Conservation (phyloP, 2,888 invertebrate genomes). For the Metallyticus violacea region DNA sequence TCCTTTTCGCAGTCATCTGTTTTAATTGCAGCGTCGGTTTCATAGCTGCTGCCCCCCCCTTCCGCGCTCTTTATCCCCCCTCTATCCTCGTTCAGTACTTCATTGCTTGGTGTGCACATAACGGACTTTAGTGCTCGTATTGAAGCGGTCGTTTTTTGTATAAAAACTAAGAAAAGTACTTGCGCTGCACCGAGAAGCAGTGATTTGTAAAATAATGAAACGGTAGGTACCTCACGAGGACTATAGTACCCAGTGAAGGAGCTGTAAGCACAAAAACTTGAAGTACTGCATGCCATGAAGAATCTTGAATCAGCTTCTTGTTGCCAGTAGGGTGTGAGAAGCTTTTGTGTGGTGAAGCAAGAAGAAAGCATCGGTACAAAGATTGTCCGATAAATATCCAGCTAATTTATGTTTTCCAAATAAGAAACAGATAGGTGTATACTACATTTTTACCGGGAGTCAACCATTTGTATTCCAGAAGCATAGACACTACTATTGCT, state of each 20-base stretch:
- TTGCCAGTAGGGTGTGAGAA: too few species aligned
- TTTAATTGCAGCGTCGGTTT: background rate
- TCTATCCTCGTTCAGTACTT: background rate
- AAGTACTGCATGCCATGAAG: background rate
- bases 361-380: too few species aligned
- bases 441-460: too few species aligned
- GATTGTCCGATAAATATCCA: too few species aligned
- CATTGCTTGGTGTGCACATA: background rate
- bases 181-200: background rate
- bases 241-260: background rate
- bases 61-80: too few species aligned
- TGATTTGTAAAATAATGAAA: background rate
- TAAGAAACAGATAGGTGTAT: too few species aligned
- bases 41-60: background rate
- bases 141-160: background rate
- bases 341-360: too few species aligned
- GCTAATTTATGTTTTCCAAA: too few species aligned
- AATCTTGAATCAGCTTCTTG: too few species aligned
- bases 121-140: background rate
- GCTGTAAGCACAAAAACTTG: background rate
- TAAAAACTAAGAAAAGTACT: background rate
- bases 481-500: too few species aligned
- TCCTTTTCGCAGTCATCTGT: background rate
- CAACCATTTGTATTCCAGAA: too few species aligned
- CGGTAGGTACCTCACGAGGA: background rate